Evolutionary conservation across 2,797 vertebrate species (phyloP).

Genomic region (Alca torda): DNA sequence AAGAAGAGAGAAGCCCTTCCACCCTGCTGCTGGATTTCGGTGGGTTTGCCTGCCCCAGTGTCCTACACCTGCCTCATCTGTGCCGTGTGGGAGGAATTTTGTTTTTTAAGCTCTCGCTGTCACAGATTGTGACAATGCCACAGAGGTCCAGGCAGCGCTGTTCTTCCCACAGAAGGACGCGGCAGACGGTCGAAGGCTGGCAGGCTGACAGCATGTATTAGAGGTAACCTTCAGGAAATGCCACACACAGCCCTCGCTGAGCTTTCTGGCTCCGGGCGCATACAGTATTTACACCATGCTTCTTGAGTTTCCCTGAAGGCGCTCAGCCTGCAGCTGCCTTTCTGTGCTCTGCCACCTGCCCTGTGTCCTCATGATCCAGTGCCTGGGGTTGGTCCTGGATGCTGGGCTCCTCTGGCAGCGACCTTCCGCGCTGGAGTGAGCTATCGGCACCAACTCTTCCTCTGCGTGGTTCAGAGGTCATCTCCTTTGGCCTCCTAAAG

Average conservation of each 20-base stretch:
- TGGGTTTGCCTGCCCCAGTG: not conserved
- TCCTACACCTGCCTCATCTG: not conserved
- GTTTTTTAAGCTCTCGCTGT: constrained; percentile 7
- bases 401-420: not conserved
- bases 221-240: constrained; percentile 74
- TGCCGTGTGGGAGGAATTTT: not conserved
- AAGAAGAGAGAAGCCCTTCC: not conserved
- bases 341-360: constrained; percentile 26
- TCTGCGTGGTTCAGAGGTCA: rapidly evolving
- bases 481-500: not conserved
- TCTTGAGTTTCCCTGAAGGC: constrained; percentile 45
- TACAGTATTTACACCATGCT: constrained; percentile 40
- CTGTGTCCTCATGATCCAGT: not conserved
- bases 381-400: not conserved
- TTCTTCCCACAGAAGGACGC: not conserved
- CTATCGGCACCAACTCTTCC: not conserved
- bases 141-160: not conserved
- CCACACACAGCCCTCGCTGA: constrained; percentile 37
- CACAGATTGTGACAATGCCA: not conserved
- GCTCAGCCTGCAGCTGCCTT: constrained; percentile 28
- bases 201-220: constrained; percentile 62
- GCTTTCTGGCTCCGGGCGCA: constrained; percentile 6
- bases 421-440: rapidly evolving
- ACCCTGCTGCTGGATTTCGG: not conserved
- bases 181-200: constrained; percentile 29